Evolutionary conservation across 2,888 invertebrate species (phyloP), one percentile per base, ranked within the genome.

Genomic region (Drosophila pullipes): DNA sequence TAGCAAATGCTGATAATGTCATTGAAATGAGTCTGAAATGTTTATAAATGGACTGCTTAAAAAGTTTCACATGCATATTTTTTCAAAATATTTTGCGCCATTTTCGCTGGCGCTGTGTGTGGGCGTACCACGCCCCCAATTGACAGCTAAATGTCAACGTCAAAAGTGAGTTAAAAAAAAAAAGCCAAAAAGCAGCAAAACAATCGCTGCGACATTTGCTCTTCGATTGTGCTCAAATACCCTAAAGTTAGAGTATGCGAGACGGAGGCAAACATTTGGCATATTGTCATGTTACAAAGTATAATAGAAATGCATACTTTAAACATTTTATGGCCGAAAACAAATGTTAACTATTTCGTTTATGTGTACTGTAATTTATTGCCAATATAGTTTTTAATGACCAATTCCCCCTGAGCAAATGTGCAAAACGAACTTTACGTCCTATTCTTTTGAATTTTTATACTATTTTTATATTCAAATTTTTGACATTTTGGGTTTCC

Each of bases 71-170:
- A 16, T 16, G 13, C 13, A 16, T 41, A 33, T 57, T 25, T 49
- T 41, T 49, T 41, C 28, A 55, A 10, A 54, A 35, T 31, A 49
- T 50, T 44, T 70, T 71, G 76, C 69, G 62, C 78, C 79, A 66
- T 74, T 33, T 74, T 54, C 50, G 49, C 35, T 64, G 37, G 11
- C 18, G 5, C 18, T 28, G 39, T 31, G 18, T 35, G 41, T 58
- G 59, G 57, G 80, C 80, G 53, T 65, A 62, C 64, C 62, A 54
- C 37, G 62, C 28, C 71, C 62, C 47, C 33, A 35, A 18, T 16
- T n/a, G 31, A 25, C 54, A 47, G 68, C 58, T 53, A 60, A 72
- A 81, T 76, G 81, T 65, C 81, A 80, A 57, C 50, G 33, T 37
- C 31, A 22, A 22, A 47, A 22, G 31, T 22, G n/a, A 35, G 13